Conservation (phyloP, 2,888 invertebrate genomes). For the Rhopalosiphum nymphaeae region DNA sequence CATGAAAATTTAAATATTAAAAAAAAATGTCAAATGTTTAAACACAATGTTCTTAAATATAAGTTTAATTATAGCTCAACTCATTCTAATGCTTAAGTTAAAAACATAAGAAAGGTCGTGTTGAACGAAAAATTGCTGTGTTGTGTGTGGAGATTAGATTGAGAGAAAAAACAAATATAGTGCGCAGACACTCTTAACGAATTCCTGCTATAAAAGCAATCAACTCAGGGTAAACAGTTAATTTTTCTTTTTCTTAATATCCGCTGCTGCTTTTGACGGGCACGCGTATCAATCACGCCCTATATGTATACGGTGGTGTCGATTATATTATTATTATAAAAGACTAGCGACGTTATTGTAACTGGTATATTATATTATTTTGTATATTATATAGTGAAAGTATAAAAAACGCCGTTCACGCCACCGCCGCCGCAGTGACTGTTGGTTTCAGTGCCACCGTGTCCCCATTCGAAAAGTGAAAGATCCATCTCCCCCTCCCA, state of each 20-base stretch:
- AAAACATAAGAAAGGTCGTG: background rate
- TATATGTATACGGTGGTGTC: background rate
- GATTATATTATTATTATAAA: background rate
- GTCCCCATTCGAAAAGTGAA: conserved; percentile 64
- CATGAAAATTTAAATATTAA: background rate
- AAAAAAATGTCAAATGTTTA: background rate
- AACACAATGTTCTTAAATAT: background rate
- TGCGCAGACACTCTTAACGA: background rate
- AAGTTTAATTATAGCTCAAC: no score
- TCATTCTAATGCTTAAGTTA: background rate
- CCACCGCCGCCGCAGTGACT: conserved; percentile 6
- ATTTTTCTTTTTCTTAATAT: background rate
- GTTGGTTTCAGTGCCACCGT: conserved; percentile 46
- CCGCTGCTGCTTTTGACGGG: background rate
- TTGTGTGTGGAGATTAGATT: background rate
- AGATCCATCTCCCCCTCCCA: conserved; percentile 29
- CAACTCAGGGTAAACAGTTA: background rate
- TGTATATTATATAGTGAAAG: conserved; percentile 47
- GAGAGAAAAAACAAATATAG: background rate
- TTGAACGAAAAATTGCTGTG: background rate
- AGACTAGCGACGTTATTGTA: conserved; percentile 8
- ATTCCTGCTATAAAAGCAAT: background rate
- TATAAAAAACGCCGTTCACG: conserved; percentile 45
- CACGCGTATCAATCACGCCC: background rate
- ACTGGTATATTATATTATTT: conserved; percentile 4